phyloP scores from a whole-genome alignment of 1,140 invertebrate genomes.

The Meteorus sp. region DNA sequence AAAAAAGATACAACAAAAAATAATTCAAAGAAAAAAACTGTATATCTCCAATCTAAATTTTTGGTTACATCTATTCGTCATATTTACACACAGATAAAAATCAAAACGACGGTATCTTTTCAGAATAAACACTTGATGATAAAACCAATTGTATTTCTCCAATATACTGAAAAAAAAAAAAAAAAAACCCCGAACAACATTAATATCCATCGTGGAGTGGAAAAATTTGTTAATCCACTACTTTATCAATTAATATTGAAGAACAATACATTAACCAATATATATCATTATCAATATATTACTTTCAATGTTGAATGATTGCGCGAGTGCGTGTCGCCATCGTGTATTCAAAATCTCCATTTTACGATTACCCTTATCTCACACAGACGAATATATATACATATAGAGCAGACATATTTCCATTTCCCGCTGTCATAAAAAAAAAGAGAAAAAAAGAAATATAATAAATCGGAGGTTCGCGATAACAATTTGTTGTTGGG shows the following conservation, averaged over 20 bases:
- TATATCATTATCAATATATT: slow-evolving; percentile 2
- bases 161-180: no score
- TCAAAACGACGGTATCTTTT: no score
- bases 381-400: neutral
- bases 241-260: no score
- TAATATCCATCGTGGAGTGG: no score
- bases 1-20: slow-evolving; percentile 5
- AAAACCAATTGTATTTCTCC: no score
- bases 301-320: slow-evolving; percentile 6
- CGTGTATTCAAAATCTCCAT: slow-evolving; percentile 19
- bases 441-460: no score
- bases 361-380: neutral
- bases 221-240: neutral
- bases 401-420: no score
- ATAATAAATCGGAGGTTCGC: neutral
- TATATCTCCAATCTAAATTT: neutral
- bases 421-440: neutral
- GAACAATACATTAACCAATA: neutral
- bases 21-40: neutral
- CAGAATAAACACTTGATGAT: no score
- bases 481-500: neutral
- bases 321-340: neutral
- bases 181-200: no score
- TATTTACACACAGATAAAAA: no score
- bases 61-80: no score